Evolutionary conservation across 1,140 invertebrate species (phyloP).

Genomic region (Patella vulgata): DNA sequence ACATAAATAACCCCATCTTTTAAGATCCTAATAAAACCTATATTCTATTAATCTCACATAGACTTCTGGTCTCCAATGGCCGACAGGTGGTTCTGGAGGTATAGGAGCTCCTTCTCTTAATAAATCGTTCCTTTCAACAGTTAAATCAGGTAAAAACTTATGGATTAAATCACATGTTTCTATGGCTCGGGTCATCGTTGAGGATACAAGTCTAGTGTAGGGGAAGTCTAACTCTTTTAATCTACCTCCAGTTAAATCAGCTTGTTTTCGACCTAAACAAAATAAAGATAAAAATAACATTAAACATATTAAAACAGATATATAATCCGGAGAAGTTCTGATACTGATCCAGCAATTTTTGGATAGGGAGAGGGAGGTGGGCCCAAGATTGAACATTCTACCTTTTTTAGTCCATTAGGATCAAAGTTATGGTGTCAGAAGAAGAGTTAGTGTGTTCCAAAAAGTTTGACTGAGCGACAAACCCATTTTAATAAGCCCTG

Average conservation of each 20-base stretch:
- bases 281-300: slow-evolving; percentile 4
- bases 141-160: slow-evolving; percentile 69
- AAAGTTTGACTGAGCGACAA: not conserved
- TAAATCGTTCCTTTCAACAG: slow-evolving; percentile 75
- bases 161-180: slow-evolving; percentile 90
- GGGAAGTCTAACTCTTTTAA: slow-evolving; percentile 78
- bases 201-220: slow-evolving; percentile 82
- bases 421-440: not conserved
- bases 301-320: too few species aligned
- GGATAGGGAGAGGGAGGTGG: too few species aligned
- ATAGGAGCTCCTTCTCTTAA: slow-evolving; percentile 95
- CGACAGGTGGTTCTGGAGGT: slow-evolving; percentile 85
- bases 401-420: not conserved
- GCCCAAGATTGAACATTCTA: too few species aligned
- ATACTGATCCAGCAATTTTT: too few species aligned
- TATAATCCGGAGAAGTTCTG: too few species aligned
- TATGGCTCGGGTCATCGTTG: slow-evolving; percentile 92
- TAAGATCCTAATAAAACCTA: too few species aligned
- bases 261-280: slow-evolving; percentile 81
- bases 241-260: slow-evolving; percentile 78
- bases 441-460: too few species aligned
- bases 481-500: not conserved
- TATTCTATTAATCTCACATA: slow-evolving; percentile 77
- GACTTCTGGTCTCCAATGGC: slow-evolving; percentile 85
- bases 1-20: too few species aligned